These are phyloP conservation scores for Hirundo rustica DNA, from an alignment of 2,797 vertebrate genomes.

Conservation along the genomic window DNA sequence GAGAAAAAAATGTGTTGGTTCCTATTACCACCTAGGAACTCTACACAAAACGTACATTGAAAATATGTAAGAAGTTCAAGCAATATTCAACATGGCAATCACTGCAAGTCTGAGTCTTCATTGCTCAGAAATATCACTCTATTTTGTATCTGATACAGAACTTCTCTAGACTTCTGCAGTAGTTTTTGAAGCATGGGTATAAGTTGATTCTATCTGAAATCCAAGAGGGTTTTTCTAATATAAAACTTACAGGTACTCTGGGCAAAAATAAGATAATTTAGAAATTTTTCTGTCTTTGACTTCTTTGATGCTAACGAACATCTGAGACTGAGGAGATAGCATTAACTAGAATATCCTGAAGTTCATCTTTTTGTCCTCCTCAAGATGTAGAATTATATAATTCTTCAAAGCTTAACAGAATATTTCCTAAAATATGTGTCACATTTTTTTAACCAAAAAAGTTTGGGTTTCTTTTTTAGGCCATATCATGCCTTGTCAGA, in stretches of 20 bases:
- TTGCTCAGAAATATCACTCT: not conserved
- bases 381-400: not conserved
- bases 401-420: not conserved
- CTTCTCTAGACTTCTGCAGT: not conserved
- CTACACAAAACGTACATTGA: not conserved
- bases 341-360: not conserved
- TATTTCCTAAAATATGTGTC: not conserved
- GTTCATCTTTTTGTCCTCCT: not conserved
- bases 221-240: not conserved
- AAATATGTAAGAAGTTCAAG: not conserved
- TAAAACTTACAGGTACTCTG: not conserved
- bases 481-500: not conserved
- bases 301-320: not conserved
- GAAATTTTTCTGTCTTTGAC: not conserved
- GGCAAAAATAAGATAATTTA: not conserved
- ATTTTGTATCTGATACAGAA: not conserved
- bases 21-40: not conserved
- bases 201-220: not conserved
- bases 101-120: not conserved
- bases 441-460: not conserved
- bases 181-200: not conserved
- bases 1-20: not conserved
- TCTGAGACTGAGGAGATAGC: not conserved
- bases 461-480: not conserved
- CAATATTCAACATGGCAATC: not conserved